phyloP scores from a whole-genome alignment of 2,797 vertebrate genomes.

The Lutjanus campechanus region DNA sequence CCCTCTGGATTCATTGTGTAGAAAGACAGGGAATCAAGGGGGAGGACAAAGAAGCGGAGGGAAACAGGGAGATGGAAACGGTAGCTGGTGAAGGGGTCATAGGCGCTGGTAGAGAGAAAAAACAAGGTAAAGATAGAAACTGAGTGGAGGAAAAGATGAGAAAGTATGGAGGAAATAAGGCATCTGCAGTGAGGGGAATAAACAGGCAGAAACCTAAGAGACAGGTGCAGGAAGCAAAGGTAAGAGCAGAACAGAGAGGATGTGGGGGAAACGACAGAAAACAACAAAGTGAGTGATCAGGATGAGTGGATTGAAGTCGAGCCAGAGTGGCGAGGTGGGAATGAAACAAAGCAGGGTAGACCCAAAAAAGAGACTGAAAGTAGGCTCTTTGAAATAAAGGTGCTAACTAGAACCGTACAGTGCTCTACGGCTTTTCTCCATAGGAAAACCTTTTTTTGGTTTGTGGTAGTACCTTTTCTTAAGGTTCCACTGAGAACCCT shows the following conservation, averaged over 20 bases:
- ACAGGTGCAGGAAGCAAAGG: constrained; percentile 44
- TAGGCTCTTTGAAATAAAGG: no score
- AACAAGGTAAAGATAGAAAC: constrained; percentile 27
- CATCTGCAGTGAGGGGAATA: constrained; percentile 29
- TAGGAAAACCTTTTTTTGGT: no score
- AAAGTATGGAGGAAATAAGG: constrained; percentile 41
- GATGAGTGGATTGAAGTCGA: constrained; percentile 55
- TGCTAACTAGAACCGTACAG: no score
- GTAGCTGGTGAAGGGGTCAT: constrained; percentile 50
- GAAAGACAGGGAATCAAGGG: constrained; percentile 59
- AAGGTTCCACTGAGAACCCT: no score
- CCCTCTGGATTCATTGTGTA: constrained; percentile 63
- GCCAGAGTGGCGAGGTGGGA: constrained; percentile 52
- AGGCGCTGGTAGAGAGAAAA: constrained; percentile 41
- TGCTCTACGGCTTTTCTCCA: no score
- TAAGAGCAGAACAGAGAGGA: constrained; percentile 48
- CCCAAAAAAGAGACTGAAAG: constrained; percentile 5
- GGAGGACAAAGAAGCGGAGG: constrained; percentile 40
- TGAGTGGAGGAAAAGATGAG: constrained; percentile 26
- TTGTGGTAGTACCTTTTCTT: no score
- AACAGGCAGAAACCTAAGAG: constrained; percentile 43
- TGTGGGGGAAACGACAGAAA: constrained; percentile 27
- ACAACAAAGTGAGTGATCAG: constrained; percentile 54
- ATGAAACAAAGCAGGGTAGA: constrained; percentile 49
- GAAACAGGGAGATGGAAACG: constrained; percentile 40